These are phyloP conservation scores for Burhinus oedicnemus DNA, from an alignment of 2,113 vertebrate genomes.

Conservation along the genomic window DNA sequence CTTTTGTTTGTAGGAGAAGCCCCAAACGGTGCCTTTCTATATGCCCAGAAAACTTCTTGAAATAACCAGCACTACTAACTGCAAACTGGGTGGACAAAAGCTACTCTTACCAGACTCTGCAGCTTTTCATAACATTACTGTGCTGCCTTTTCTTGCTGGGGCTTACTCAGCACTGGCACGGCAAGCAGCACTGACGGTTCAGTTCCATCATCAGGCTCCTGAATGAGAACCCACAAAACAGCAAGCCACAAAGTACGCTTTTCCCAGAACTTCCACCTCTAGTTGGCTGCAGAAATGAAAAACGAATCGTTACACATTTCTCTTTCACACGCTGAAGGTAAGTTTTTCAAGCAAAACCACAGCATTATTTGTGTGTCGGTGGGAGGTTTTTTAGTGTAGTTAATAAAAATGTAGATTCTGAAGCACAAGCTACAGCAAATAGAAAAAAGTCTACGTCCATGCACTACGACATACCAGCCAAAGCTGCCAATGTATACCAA, in stretches of 20 bases:
- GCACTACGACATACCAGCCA: background rate
- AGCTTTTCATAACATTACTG: background rate
- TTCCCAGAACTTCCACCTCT: background rate
- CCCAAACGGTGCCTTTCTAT: rapidly evolving
- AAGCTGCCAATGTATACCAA: background rate
- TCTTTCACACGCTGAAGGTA: background rate
- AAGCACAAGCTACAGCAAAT: background rate
- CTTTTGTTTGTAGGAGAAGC: background rate
- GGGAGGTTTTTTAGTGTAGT: background rate
- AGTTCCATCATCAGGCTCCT: background rate
- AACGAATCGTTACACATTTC: background rate
- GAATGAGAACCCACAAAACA: background rate
- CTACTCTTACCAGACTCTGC: background rate
- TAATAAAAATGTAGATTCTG: background rate
- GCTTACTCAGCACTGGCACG: background rate
- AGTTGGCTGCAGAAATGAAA: background rate
- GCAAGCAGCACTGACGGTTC: background rate
- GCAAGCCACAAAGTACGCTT: background rate
- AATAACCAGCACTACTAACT: background rate
- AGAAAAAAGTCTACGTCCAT: background rate
- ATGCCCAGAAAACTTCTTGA: background rate
- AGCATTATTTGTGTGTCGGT: background rate
- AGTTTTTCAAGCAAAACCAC: background rate
- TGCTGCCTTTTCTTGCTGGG: background rate
- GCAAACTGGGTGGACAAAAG: background rate